These are phyloP conservation scores for Muraenolepis orangiensis DNA, from an alignment of 2,797 vertebrate species.

Conservation along the genomic window DNA sequence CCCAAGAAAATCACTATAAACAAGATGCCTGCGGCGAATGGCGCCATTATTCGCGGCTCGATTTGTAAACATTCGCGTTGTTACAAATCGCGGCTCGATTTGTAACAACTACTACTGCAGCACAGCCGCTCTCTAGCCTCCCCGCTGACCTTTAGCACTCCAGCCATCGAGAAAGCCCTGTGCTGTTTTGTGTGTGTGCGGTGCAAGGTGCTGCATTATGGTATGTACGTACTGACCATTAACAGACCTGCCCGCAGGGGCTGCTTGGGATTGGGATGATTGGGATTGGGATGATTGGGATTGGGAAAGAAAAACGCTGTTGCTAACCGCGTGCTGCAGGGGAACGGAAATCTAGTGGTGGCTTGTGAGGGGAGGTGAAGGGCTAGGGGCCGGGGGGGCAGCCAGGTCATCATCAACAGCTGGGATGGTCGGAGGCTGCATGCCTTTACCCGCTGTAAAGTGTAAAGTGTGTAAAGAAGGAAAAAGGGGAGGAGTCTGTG, in stretches of 20 bases:
- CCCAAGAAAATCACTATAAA: not conserved
- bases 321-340: slow-evolving; percentile 42
- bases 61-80: not conserved
- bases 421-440: too few species aligned
- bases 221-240: slow-evolving; percentile 30
- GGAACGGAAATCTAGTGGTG: slow-evolving; percentile 36
- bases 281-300: slow-evolving; percentile 66
- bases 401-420: too few species aligned
- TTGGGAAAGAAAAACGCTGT: slow-evolving; percentile 56
- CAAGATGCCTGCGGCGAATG: not conserved
- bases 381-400: too few species aligned
- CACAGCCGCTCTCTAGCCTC: too few species aligned
- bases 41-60: not conserved
- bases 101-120: not conserved
- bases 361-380: not conserved
- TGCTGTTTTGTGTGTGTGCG: not conserved
- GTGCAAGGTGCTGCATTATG: not conserved
- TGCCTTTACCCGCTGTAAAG: too few species aligned
- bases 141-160: not conserved
- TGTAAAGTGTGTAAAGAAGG: too few species aligned
- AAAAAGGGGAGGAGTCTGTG: too few species aligned
- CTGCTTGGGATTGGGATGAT: slow-evolving; percentile 64
- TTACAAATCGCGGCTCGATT: not conserved
- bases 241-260: slow-evolving; percentile 60
- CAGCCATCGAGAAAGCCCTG: not conserved